Percentiles rank a stretch among this genome's conserved stretches.
phyloP scores from a whole-genome alignment of 2,797 vertebrate species.

The Petrocephalus schoutedeni region DNA sequence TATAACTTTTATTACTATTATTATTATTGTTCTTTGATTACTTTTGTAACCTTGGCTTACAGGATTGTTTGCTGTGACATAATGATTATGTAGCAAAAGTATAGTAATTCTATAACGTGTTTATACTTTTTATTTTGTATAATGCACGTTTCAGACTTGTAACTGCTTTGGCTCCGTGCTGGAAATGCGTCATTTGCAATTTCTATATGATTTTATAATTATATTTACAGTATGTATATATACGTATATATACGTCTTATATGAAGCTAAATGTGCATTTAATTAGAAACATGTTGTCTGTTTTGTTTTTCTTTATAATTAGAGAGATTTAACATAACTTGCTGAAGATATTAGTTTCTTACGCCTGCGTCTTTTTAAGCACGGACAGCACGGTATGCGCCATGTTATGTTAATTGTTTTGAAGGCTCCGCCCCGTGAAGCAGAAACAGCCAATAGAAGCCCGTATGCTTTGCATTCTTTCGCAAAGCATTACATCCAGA shows the following conservation, averaged over 20 bases:
- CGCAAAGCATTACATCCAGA: slow-evolving; percentile 21
- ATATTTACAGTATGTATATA: too few relatives aligned
- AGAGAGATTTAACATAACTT: neutral
- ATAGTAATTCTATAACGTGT: neutral
- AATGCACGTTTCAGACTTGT: neutral
- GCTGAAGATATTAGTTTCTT: neutral
- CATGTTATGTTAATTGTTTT: neutral
- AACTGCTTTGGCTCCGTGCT: too few relatives aligned
- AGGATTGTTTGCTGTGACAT: neutral
- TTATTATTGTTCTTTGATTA: neutral
- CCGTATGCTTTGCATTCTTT: slow-evolving; percentile 13
- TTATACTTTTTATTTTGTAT: neutral
- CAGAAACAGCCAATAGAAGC: slow-evolving; percentile 16
- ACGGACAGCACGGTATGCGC: neutral
- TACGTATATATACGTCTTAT: too few relatives aligned
- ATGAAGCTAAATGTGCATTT: neutral
- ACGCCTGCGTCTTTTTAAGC: neutral
- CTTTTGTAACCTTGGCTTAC: neutral
- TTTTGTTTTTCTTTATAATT: neutral
- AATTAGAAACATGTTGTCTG: neutral
- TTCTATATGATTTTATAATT: too few relatives aligned
- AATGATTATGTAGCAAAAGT: neutral
- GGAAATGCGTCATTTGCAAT: too few relatives aligned
- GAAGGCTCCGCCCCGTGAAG: slow-evolving; percentile 14
- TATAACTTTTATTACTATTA: neutral